Evolutionary conservation across 1,140 invertebrate genomes (phyloP), one percentile per base, ranked within the genome.

Genomic region (Dryas iulia): DNA sequence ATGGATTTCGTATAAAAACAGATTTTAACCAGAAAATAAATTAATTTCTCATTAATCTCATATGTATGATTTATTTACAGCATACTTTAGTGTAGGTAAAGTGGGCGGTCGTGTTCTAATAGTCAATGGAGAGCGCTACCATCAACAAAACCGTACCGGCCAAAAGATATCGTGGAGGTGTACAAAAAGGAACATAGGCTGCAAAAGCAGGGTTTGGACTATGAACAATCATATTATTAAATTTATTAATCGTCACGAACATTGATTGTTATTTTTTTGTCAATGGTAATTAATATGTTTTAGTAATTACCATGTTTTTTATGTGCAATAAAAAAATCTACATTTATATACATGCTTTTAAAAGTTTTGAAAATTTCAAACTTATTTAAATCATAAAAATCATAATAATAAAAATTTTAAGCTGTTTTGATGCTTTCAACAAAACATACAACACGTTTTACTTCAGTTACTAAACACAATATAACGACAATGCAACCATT

Each of bases 131-230:
- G 66, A 74, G 24, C 66, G 72, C 2, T 81, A 69, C 26, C 74
- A 78, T 57, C 67, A 66, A 52, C 74, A 79, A 24, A 61, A 69
- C 10, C 47, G 26, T 2, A 57, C 23, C 8, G 64, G 69, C 0
- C 1, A 14, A 0, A 76, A 69, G 18, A 59, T 71, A 2, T 66
- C 73, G 25, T 83, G 81, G 81, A 59, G 81, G 21, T 81, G 79
- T 57, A 47, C 39, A 3, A 74, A 72, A 53, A 68, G 72, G 18
- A 78, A 76, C 24, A 12, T 31, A 4, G 74, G 74, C 4, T 83
- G 81, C 60, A 76, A 66, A 18, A 71, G 75, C 39, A 66, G 54
- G 7, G 64, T 79, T 3, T 71, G 66, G 74, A 83, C 79, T 0
- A 7, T 78, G 0, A 61, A 81, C 0, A 70, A 81, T 12, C 25